Conservation (phyloP, 2,797 vertebrate genomes). For the Pseudomugil gertrudae region DNA sequence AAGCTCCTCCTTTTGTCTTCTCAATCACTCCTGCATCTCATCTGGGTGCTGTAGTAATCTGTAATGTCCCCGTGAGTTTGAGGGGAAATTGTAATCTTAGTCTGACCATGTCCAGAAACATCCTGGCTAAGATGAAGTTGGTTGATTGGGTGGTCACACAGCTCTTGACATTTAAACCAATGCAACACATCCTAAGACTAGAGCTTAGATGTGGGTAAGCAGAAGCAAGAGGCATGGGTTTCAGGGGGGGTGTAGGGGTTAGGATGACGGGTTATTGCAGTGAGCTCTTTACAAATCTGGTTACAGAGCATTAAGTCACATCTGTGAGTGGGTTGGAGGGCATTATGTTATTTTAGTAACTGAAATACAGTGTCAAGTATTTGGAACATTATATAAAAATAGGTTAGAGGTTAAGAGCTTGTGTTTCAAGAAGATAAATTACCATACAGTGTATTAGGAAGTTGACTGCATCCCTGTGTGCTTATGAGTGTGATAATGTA, state of each 20-base stretch:
- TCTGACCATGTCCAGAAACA: slow-evolving; percentile 37
- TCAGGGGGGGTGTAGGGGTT: slow-evolving; percentile 11
- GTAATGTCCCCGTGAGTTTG: slow-evolving; percentile 23
- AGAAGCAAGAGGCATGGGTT: slow-evolving; percentile 7
- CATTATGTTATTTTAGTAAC: slow-evolving; percentile 74
- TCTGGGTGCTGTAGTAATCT: slow-evolving; percentile 69
- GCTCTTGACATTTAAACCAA: slow-evolving; percentile 55
- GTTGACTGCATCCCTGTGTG: slow-evolving; percentile 35
- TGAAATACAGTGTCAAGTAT: slow-evolving; percentile 48
- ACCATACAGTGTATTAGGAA: slow-evolving; percentile 38
- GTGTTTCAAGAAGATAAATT: slow-evolving; percentile 71
- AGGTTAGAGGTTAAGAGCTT: slow-evolving; percentile 65
- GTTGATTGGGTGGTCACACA: slow-evolving; percentile 30
- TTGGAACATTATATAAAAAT: slow-evolving; percentile 56
- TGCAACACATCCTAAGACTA: slow-evolving; percentile 57
- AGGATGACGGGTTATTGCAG: slow-evolving; percentile 39
- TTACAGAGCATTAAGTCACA: slow-evolving; percentile 50
- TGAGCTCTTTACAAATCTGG: slow-evolving; percentile 39
- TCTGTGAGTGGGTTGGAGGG: slow-evolving; percentile 55
- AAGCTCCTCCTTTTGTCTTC: slow-evolving; percentile 45
- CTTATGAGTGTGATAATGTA: slow-evolving; percentile 26
- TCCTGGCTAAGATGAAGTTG: slow-evolving; percentile 12
- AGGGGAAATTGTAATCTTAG: slow-evolving; percentile 30
- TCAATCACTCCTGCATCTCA: slow-evolving; percentile 65
- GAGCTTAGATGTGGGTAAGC: slow-evolving; percentile 29